Conservation (phyloP, 2,113 vertebrate species). For the Taurulus bubalis region DNA sequence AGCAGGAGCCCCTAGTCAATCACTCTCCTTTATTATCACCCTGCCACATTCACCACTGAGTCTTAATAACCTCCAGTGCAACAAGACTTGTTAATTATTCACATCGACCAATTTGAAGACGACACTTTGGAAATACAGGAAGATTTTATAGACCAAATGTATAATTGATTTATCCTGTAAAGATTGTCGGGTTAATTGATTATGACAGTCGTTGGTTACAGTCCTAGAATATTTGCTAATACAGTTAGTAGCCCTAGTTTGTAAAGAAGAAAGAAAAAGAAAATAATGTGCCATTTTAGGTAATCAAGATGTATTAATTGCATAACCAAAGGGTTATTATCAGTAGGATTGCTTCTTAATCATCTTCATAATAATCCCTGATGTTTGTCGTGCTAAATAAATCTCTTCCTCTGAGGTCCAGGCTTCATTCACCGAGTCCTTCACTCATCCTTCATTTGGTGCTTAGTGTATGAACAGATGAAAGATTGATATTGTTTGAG, state of each 20-base stretch:
- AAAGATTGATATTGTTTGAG: conserved; percentile 70
- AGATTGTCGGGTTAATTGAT: too few relatives aligned
- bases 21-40: conserved; percentile 23
- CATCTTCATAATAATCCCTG: conserved; percentile 7
- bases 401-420: conserved; percentile 1
- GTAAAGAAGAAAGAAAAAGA: neutral
- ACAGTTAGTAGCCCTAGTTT: neutral
- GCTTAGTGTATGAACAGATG: conserved; percentile 47
- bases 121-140: too few relatives aligned
- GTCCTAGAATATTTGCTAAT: neutral
- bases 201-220: neutral
- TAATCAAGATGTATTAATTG: conserved; percentile 24
- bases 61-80: conserved; percentile 16
- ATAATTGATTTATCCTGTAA: neutral
- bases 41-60: conserved; percentile 23
- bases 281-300: neutral
- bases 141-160: neutral
- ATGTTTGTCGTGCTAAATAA: conserved; percentile 7
- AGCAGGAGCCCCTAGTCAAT: conserved; percentile 32
- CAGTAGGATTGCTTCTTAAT: neutral
- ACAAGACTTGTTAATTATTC: conserved; percentile 34
- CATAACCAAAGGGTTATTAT: conserved; percentile 1
- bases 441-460: conserved; percentile 20
- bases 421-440: conserved; percentile 5
- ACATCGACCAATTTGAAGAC: neutral